phyloP scores from a whole-genome alignment of 2,113 vertebrate species.

The Porphyrio hochstetteri region DNA sequence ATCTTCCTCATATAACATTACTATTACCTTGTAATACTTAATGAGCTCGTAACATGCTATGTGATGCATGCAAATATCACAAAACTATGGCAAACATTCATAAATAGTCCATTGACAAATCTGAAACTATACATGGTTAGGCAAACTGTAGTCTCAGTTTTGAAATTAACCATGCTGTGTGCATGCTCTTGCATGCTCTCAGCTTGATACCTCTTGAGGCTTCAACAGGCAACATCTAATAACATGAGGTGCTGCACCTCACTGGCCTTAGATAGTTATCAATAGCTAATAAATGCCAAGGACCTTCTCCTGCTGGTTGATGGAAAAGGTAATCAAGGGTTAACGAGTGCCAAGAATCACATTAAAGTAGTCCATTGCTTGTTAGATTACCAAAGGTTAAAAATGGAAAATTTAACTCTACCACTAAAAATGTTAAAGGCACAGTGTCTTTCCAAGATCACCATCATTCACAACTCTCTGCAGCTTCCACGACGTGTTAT shows the following conservation, averaged over 20 bases:
- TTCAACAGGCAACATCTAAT: background rate
- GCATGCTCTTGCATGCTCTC: background rate
- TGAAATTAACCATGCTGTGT: background rate
- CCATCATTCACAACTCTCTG: background rate
- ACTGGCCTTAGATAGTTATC: background rate
- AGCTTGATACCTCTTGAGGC: background rate
- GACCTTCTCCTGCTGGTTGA: background rate
- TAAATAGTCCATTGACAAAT: background rate
- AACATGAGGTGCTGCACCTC: background rate
- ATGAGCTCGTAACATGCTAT: background rate
- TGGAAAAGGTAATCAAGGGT: constrained; percentile 53
- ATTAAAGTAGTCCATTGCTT: constrained; percentile 10
- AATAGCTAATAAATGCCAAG: constrained; percentile 41
- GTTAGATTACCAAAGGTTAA: constrained; percentile 32
- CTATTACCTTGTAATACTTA: background rate
- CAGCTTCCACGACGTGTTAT: background rate
- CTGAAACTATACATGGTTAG: background rate
- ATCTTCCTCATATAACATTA: background rate
- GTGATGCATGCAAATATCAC: background rate
- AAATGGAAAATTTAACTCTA: constrained; percentile 51
- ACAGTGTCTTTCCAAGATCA: background rate
- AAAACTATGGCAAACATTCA: background rate
- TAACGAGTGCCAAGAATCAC: constrained; percentile 45
- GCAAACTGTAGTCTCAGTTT: background rate
- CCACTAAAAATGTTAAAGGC: background rate